A percentile compares a stretch with the other conserved stretches of the same genome.
Conservation (phyloP, 1,140 invertebrate genomes). For the Drosophila serrata region DNA sequence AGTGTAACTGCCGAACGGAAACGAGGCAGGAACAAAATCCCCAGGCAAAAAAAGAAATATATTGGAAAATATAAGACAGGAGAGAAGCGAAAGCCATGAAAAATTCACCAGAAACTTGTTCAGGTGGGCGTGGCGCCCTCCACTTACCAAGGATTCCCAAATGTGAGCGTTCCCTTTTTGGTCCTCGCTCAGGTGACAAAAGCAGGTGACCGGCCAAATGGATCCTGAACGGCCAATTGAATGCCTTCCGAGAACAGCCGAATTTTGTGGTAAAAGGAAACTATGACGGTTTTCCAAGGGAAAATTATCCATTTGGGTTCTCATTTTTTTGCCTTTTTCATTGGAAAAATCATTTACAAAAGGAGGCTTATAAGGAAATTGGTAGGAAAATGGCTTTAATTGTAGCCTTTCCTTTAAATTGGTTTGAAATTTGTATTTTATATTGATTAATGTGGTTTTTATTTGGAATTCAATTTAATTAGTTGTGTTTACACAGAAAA, state of each 20-base stretch:
- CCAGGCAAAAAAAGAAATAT: neutral
- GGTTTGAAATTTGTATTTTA: neutral
- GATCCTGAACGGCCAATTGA: conserved; percentile 33
- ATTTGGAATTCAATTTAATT: neutral
- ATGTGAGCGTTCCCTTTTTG: conserved; percentile 30
- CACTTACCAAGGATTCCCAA: conserved; percentile 41
- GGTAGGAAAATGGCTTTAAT: neutral
- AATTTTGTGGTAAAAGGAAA: conserved; percentile 26
- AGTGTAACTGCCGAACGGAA: conserved; percentile 53
- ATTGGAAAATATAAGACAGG: neutral
- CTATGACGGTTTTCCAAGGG: conserved; percentile 21
- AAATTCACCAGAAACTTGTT: conserved; percentile 51
- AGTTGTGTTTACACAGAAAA: neutral
- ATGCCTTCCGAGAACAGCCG: conserved; percentile 29
- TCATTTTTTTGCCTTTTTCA: neutral
- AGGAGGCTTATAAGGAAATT: conserved; percentile 2
- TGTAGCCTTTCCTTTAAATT: neutral
- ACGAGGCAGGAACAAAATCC: conserved; percentile 27
- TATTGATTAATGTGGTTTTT: neutral
- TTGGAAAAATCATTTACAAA: neutral
- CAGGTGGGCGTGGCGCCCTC: conserved; percentile 34
- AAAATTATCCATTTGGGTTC: conserved; percentile 9
- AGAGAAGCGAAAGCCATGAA: conserved; percentile 34
- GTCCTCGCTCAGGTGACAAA: conserved; percentile 42
- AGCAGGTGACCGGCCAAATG: conserved; percentile 33